These are phyloP conservation scores for Macrotus californicus DNA, from an alignment of 2,113 vertebrate species.

Conservation along the genomic window DNA sequence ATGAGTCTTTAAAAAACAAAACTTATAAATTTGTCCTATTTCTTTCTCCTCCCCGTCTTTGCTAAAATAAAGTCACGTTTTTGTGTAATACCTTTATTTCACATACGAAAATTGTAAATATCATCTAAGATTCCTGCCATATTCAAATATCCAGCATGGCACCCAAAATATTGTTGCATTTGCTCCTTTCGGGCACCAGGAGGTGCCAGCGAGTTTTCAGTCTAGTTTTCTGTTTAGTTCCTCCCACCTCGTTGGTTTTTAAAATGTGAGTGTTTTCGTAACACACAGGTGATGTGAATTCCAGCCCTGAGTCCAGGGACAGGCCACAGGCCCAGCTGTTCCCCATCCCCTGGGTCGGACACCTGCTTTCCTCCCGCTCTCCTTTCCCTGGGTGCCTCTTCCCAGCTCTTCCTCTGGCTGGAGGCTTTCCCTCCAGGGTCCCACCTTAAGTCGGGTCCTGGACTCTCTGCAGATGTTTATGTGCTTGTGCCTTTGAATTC, in stretches of 20 bases:
- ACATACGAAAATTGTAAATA: not conserved
- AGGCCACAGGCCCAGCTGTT: not conserved
- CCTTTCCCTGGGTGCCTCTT: not conserved
- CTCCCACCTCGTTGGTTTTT: not conserved
- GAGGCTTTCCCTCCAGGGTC: not conserved
- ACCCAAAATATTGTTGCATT: not conserved
- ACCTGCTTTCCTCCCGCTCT: rapidly evolving
- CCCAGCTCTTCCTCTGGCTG: not conserved
- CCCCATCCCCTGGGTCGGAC: not conserved
- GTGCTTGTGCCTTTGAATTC: not conserved
- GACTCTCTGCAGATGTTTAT: too few relatives aligned
- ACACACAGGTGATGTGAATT: not conserved
- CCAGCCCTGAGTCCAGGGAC: not conserved
- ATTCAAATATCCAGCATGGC: not conserved
- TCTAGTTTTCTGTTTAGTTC: not conserved
- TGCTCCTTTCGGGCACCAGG: not conserved
- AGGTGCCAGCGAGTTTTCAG: not conserved
- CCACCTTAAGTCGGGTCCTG: too few relatives aligned
- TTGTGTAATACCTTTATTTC: not conserved
- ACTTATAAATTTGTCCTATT: not conserved
- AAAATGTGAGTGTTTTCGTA: not conserved
- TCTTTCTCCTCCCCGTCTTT: not conserved
- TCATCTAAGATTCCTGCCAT: not conserved
- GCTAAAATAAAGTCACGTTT: not conserved
- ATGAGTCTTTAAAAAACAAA: not conserved